Percentiles rank a stretch among this genome's conserved stretches.
phyloP scores from a whole-genome alignment of 2,113 vertebrate species.

The Xyrauchen texanus region DNA sequence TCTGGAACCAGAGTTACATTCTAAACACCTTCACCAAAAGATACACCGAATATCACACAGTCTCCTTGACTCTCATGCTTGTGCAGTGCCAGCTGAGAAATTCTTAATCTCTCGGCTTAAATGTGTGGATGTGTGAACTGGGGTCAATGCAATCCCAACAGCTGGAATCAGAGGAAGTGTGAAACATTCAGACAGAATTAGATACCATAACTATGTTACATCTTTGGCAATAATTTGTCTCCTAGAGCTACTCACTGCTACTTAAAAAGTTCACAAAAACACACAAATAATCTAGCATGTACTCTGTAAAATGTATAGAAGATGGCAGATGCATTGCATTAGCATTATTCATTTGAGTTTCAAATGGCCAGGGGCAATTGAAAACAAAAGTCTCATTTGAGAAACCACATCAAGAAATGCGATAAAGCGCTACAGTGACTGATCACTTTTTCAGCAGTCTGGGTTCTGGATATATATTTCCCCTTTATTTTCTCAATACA shows the following conservation, averaged over 20 bases:
- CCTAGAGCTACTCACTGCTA: neutral
- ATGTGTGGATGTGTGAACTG: neutral
- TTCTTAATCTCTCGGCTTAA: neutral
- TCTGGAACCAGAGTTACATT: constrained; percentile 66
- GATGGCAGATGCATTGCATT: too few relatives aligned
- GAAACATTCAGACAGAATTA: neutral
- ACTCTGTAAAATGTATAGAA: too few relatives aligned
- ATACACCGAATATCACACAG: neutral
- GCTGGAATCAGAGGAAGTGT: neutral
- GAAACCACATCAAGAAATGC: too few relatives aligned
- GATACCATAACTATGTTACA: neutral
- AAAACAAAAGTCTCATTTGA: too few relatives aligned
- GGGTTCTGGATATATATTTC: too few relatives aligned
- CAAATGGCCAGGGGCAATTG: too few relatives aligned
- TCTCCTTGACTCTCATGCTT: neutral
- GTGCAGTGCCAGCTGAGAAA: neutral
- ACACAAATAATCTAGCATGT: too few relatives aligned
- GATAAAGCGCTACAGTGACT: too few relatives aligned
- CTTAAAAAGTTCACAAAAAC: too few relatives aligned
- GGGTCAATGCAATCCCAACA: neutral
- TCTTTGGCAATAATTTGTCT: neutral
- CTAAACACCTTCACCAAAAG: neutral
- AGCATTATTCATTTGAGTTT: too few relatives aligned
- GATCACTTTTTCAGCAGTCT: too few relatives aligned
- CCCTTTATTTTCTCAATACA: too few relatives aligned